Base-by-base conservation (phyloP, 2,113 vertebrate genomes). In the Mixornis gularis region DNA sequence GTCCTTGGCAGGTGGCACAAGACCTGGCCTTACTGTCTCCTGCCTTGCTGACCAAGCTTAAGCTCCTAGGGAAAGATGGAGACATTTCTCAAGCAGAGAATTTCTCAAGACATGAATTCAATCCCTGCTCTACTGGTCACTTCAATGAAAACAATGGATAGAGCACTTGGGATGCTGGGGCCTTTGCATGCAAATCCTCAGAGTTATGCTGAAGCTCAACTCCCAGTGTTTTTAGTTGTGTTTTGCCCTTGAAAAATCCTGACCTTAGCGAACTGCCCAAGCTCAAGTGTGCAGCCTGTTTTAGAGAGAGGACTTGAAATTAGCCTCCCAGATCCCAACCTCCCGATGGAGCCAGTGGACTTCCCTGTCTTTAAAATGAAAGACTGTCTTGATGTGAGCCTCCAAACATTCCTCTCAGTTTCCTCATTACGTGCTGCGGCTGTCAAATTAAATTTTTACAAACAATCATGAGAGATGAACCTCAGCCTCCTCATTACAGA, bases 391-490 rank as follows among this genome's bases (percentile, higher is more conserved):
- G 26, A 60, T 34, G 3, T 21, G 7, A 80, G 19, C 29, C n/a
- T 74, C 7, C 0, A 38, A 84, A 68, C 9, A 2, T 24, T 74
- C 25, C 19, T 40, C 59, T 85, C 55, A 19, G 16, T 79, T 56
- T 82, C 8, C 58, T 72, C 17, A 2, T 79, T 80, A 55, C 1
- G 7, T 13, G 4, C 12, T 24, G 49, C 0, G 0, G 38, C 41
- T 53, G 49, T 48, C 62, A 87, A 90, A 43, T 59, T 80, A 36
- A 4, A 5, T 52, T 71, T 87, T 76, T 58, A 3, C 13, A 48
- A 59, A 79, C 18, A 69, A 5, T 17, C 11, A 43, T 43, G 53
- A 7, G 7, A 78, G 51, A 52, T 71, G 62, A 90, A 38, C 40
- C 62, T 51, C 40, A 43, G 24, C 58, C 29, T 79, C 46, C 36